A percentile compares a stretch with the other conserved stretches of the same genome.
Conservation (phyloP, 2,797 vertebrate species). For the Enteromius radiatus region DNA sequence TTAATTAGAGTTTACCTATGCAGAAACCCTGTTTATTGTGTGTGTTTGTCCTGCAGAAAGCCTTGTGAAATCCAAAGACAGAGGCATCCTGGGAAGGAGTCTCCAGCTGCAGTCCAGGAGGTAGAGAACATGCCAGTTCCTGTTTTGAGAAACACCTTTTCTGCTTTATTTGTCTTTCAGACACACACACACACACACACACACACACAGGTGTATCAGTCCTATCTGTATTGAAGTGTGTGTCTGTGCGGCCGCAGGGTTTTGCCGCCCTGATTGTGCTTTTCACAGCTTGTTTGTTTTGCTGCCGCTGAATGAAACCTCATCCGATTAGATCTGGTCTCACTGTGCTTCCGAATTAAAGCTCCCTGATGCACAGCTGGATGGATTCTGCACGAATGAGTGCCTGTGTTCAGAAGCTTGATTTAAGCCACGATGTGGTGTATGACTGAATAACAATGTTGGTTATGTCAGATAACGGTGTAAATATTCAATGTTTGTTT, state of each 20-base stretch:
- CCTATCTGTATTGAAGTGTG: slow-evolving; percentile 39
- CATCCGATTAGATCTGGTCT: slow-evolving; percentile 46
- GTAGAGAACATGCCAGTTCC: slow-evolving; percentile 73
- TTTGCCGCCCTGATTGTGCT: slow-evolving; percentile 52
- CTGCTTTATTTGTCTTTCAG: slow-evolving; percentile 17
- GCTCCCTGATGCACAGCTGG: slow-evolving; percentile 17
- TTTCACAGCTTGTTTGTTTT: slow-evolving; percentile 42
- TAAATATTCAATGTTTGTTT: neutral
- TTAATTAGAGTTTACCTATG: neutral
- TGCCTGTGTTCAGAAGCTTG: slow-evolving; percentile 15
- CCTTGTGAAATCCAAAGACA: slow-evolving; percentile 84
- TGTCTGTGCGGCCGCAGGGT: slow-evolving; percentile 32
- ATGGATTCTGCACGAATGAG: slow-evolving; percentile 10
- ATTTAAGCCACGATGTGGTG: neutral
- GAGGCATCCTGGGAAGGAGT: slow-evolving; percentile 82
- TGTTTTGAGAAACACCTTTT: slow-evolving; percentile 28
- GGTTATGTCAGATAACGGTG: neutral
- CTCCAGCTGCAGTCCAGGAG: slow-evolving; percentile 82
- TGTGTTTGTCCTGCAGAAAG: slow-evolving; percentile 79
- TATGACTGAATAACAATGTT: neutral
- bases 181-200: neutral
- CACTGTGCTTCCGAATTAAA: slow-evolving; percentile 42
- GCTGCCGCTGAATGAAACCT: slow-evolving; percentile 26
- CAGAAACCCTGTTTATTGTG: slow-evolving; percentile 9
- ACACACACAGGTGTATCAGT: slow-evolving; percentile 38